Evolutionary conservation across 2,888 invertebrate species (phyloP).

Genomic region (Cosmia pyralina): DNA sequence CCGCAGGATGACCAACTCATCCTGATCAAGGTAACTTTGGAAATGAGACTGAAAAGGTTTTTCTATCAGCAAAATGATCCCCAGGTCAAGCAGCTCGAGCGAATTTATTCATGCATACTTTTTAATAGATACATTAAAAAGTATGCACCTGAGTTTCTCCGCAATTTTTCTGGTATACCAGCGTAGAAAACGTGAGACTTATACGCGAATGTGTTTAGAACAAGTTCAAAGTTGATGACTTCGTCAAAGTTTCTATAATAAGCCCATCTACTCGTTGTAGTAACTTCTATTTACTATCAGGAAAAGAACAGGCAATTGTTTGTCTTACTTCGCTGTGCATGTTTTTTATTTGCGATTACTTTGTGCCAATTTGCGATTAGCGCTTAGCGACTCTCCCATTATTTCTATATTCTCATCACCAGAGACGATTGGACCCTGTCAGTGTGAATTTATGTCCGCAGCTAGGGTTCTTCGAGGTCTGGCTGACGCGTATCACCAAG

Average conservation of each 20-base stretch:
- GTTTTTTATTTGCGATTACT: constrained; percentile 21
- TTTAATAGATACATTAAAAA: not conserved
- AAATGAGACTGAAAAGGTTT: not conserved
- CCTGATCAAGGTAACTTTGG: constrained; percentile 93
- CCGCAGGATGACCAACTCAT: constrained; percentile 99
- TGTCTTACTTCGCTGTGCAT: not conserved
- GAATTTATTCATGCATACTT: constrained; percentile 16
- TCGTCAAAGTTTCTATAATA: not conserved
- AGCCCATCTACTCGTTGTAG: not conserved
- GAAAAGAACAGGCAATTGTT: not conserved
- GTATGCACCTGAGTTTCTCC: not conserved
- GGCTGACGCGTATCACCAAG: constrained; percentile 96
- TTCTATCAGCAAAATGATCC: not conserved
- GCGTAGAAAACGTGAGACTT: not conserved
- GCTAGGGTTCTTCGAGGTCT: constrained; percentile 98
- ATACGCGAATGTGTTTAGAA: constrained; percentile 1
- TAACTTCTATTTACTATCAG: not conserved
- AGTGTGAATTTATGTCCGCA: constrained; percentile 73
- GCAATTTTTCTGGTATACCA: not conserved
- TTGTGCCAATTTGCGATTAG: constrained; percentile 29
- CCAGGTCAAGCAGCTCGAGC: not conserved
- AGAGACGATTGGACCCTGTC: constrained; percentile 57
- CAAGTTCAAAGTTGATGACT: not conserved
- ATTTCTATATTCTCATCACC: constrained; percentile 23
- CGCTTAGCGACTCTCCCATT: constrained; percentile 27